Conservation (phyloP, 2,888 invertebrate species). For the Himalopsyche japonica region DNA sequence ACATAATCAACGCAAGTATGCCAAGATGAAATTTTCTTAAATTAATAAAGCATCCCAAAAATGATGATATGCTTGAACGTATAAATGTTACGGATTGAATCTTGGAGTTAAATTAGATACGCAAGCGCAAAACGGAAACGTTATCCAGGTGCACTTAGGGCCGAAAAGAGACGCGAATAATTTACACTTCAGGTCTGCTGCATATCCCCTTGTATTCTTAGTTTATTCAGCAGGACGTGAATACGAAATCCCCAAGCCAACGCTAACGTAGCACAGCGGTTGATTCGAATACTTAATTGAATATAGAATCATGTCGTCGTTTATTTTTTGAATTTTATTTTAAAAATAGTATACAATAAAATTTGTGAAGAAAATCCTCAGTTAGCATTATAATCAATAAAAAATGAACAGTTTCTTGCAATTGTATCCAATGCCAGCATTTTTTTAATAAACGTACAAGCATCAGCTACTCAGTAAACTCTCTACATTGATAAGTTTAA, state of each 20-base stretch:
- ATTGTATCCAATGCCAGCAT: no score
- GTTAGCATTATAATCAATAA: no score
- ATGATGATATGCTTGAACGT: neutral
- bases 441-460: no score
- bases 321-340: no score
- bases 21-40: neutral
- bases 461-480: no score
- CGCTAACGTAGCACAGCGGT: neutral
- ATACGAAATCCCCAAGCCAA: neutral
- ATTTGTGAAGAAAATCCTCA: no score
- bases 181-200: neutral
- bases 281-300: neutral
- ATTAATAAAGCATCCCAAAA: neutral
- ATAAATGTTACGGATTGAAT: neutral
- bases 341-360: no score
- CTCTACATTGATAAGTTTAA: no score
- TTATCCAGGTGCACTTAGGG: neutral
- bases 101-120: neutral
- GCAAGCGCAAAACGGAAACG: neutral
- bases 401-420: no score
- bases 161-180: neutral
- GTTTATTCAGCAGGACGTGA: neutral
- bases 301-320: no score
- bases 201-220: neutral
- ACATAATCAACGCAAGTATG: no score